A percentile compares a stretch with the other conserved stretches of the same genome.
Conservation (phyloP, 2,888 invertebrate species). For the Amphiduros pacificus region DNA sequence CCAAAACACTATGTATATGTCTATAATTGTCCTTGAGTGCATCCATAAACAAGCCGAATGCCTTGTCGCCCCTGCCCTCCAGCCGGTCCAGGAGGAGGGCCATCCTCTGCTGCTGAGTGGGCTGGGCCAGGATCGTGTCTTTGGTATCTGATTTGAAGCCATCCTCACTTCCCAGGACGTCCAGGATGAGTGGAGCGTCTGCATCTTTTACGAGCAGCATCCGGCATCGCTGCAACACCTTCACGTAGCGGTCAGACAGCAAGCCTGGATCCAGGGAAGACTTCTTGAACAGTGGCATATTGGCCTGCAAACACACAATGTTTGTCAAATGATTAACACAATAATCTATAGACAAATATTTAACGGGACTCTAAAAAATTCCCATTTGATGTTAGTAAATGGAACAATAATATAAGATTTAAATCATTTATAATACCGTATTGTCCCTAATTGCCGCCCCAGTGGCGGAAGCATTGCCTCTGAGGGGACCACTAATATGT, state of each 20-base stretch:
- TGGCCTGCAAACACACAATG: too few relatives aligned
- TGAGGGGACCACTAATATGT: too few relatives aligned
- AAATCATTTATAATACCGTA: too few relatives aligned
- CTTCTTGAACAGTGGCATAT: slow-evolving; percentile 20
- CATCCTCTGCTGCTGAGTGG: slow-evolving; percentile 24
- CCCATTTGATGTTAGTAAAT: too few relatives aligned
- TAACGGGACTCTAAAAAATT: too few relatives aligned
- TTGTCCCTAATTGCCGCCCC: too few relatives aligned
- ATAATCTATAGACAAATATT: too few relatives aligned
- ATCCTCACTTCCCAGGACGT: slow-evolving; percentile 19
- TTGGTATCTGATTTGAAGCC: slow-evolving; percentile 23
- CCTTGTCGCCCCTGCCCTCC: slow-evolving; percentile 25
- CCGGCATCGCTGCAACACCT: slow-evolving; percentile 30
- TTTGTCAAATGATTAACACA: too few relatives aligned
- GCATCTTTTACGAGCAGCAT: slow-evolving; percentile 30
- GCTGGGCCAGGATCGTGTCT: slow-evolving; percentile 15
- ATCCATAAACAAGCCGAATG: slow-evolving; percentile 30
- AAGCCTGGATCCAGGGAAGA: slow-evolving; percentile 10
- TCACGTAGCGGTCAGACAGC: slow-evolving; percentile 19
- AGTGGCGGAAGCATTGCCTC: too few relatives aligned
- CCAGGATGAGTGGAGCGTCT: slow-evolving; percentile 19
- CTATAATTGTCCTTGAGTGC: slow-evolving; percentile 28
- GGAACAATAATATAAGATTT: too few relatives aligned
- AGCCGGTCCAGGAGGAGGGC: slow-evolving; percentile 28
- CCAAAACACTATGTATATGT: slow-evolving; percentile 25